These are phyloP conservation scores for Hapalemur alaotrensis DNA, from an alignment of 2,797 vertebrate species.

Conservation along the genomic window DNA sequence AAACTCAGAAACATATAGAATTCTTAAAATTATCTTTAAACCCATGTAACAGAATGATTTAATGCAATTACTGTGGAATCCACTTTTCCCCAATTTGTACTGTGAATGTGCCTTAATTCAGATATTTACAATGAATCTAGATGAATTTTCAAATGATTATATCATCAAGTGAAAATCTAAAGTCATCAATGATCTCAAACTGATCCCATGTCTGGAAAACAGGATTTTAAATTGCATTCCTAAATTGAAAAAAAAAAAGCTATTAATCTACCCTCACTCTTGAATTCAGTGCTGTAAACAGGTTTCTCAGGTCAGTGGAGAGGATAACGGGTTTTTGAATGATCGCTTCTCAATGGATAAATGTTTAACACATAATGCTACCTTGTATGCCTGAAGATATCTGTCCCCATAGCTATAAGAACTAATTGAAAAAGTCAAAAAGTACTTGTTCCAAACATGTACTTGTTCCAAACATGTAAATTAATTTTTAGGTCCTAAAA, in stretches of 20 bases:
- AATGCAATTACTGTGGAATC: neutral
- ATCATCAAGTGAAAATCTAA: neutral
- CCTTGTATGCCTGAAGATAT: neutral
- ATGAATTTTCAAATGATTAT: conserved; percentile 27
- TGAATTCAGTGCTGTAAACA: neutral
- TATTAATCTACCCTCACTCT: neutral
- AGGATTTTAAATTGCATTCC: neutral
- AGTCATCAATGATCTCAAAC: neutral
- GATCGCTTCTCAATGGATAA: conserved; percentile 40
- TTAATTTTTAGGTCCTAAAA: neutral
- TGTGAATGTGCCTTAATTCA: neutral
- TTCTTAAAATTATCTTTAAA: neutral
- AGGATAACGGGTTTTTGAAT: conserved; percentile 10
- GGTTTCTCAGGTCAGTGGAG: conserved; percentile 40
- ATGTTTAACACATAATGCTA: neutral
- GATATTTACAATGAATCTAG: neutral
- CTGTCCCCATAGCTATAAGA: neutral
- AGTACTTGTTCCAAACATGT: neutral
- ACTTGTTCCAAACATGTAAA: neutral
- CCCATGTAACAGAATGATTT: neutral
- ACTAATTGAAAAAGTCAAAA: neutral
- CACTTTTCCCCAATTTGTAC: neutral
- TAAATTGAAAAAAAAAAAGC: neutral
- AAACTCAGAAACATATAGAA: neutral
- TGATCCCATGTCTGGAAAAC: neutral